phyloP scores from a whole-genome alignment of 2,888 invertebrate species.

The Leucoptera coffeella region DNA sequence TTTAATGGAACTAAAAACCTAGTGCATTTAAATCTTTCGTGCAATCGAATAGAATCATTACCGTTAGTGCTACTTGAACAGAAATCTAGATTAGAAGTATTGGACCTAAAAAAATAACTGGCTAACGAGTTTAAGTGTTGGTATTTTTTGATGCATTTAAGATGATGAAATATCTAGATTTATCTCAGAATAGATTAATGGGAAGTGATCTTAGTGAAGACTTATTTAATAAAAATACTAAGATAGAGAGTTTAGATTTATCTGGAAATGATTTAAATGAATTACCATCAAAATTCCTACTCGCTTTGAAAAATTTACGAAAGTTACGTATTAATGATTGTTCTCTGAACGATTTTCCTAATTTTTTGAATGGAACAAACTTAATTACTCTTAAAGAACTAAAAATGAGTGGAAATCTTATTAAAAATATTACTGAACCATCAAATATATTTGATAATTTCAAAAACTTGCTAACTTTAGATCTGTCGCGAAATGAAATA shows the following conservation, averaged over 20 bases:
- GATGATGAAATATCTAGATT: conserved; percentile 16
- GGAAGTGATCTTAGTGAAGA: conserved; percentile 14
- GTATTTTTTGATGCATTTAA: conserved; percentile 15
- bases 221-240: conserved; percentile 13
- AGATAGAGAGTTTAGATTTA: conserved; percentile 16
- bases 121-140: conserved; percentile 12
- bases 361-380: conserved; percentile 16
- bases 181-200: conserved; percentile 16
- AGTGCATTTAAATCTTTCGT: conserved; percentile 17
- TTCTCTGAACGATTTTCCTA: conserved; percentile 18
- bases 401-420: conserved; percentile 20
- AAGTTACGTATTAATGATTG: conserved; percentile 17
- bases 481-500: conserved; percentile 21
- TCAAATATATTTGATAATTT: conserved; percentile 13
- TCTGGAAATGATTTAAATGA: conserved; percentile 20
- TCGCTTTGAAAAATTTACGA: conserved; percentile 13
- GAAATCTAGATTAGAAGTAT: conserved; percentile 13
- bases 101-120: conserved; percentile 20
- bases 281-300: conserved; percentile 13
- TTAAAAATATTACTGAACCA: conserved; percentile 13
- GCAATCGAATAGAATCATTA: conserved; percentile 15
- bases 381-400: conserved; percentile 20
- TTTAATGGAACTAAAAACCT: conserved; percentile 14
- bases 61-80: conserved; percentile 20
- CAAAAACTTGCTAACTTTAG: conserved; percentile 18